phyloP scores from a whole-genome alignment of 2,113 vertebrate species.

The Ctenodactylus gundi region DNA sequence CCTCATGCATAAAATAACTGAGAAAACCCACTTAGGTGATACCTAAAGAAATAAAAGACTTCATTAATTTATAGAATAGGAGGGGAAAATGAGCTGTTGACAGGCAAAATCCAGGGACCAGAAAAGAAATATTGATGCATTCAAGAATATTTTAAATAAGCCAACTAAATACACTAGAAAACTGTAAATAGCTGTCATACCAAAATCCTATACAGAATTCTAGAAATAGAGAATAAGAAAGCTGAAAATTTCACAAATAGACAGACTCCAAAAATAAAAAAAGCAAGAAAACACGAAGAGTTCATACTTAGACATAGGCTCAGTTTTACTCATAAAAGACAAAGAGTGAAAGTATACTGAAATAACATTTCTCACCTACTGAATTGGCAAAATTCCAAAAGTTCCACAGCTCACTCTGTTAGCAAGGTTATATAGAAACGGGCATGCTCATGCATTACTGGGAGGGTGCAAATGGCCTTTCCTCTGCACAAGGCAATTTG shows the following conservation, averaged over 20 bases:
- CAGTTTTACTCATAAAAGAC: conserved; percentile 27
- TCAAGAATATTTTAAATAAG: neutral
- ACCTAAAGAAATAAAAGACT: neutral
- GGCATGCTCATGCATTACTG: neutral
- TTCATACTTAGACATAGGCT: neutral
- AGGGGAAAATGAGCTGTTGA: neutral
- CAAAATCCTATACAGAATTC: neutral
- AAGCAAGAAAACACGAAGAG: neutral
- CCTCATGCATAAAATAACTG: neutral
- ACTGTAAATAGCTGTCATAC: neutral
- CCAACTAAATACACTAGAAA: neutral
- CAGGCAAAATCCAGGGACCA: neutral
- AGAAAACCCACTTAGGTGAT: neutral
- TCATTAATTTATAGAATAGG: neutral
- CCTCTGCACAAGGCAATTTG: conserved; percentile 56
- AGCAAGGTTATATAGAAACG: conserved; percentile 42
- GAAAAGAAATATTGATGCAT: neutral
- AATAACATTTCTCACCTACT: conserved; percentile 55
- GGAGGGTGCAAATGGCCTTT: conserved; percentile 36
- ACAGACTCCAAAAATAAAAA: neutral
- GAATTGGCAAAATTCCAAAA: conserved; percentile 60
- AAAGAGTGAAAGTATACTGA: conserved; percentile 15
- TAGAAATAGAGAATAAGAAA: conserved; percentile 49
- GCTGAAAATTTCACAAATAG: neutral
- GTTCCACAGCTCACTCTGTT: conserved; percentile 48